These are phyloP conservation scores for Cantharis nigra DNA, from an alignment of 2,888 invertebrate genomes.

Conservation along the genomic window DNA sequence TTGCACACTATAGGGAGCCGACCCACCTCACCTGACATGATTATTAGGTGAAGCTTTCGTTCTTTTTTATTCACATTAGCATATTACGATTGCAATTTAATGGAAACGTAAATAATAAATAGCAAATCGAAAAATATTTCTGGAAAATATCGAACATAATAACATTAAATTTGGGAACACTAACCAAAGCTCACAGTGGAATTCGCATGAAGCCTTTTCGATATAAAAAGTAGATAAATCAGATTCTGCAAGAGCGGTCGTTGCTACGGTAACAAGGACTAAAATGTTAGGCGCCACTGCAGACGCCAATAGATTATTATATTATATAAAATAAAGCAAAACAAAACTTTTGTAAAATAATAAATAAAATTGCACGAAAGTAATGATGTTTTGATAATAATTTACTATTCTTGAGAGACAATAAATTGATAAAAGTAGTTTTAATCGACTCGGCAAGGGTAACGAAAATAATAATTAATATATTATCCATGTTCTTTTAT, in stretches of 20 bases:
- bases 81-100: not conserved
- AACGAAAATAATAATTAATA: not conserved
- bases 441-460: not conserved
- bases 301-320: conserved; percentile 26
- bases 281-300: conserved; percentile 27
- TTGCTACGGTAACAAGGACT: conserved; percentile 29
- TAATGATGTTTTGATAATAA: not conserved
- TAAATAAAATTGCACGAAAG: not conserved
- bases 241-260: conserved; percentile 22
- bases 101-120: not conserved
- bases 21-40: conserved; percentile 2
- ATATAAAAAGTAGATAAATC: conserved; percentile 31
- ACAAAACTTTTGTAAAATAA: not conserved
- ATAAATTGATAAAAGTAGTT: not conserved
- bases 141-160: conserved; percentile 5
- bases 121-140: not conserved
- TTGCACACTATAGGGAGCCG: not conserved
- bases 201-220: conserved; percentile 15
- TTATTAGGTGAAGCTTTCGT: not conserved
- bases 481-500: not conserved
- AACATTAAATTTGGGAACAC: conserved; percentile 5
- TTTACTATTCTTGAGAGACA: conserved; percentile 2
- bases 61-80: not conserved
- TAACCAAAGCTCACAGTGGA: conserved; percentile 5
- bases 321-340: conserved; percentile 20